Evolutionary conservation across 2,888 invertebrate genomes (phyloP).

Genomic region (Thymelicus sylvestris): DNA sequence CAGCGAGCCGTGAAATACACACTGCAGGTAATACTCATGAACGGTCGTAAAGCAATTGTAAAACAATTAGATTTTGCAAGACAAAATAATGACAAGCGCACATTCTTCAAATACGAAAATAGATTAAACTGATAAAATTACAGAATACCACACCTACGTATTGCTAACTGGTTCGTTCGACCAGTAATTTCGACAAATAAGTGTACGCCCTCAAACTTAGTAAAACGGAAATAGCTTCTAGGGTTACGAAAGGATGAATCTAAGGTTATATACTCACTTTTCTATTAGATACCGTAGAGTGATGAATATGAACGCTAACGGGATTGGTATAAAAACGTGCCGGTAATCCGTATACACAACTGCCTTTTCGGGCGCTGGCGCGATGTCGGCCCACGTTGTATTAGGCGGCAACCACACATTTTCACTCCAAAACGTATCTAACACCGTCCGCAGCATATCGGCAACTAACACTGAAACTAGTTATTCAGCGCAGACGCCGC

Average conservation of each 20-base stretch:
- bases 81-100: neutral
- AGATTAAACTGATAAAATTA: neutral
- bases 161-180: neutral
- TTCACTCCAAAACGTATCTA: slow-evolving; percentile 91
- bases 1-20: neutral
- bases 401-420: slow-evolving; percentile 97
- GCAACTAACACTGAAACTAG: slow-evolving; percentile 42
- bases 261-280: slow-evolving; percentile 87
- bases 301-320: slow-evolving; percentile 92
- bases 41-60: neutral
- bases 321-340: slow-evolving; percentile 93
- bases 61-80: neutral
- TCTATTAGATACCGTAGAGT: slow-evolving; percentile 91
- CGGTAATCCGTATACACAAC: slow-evolving; percentile 91
- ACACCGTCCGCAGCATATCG: slow-evolving; percentile 71
- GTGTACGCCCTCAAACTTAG: slow-evolving; percentile 41
- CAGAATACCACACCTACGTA: slow-evolving; percentile 19
- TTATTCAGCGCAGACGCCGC: slow-evolving; percentile 26
- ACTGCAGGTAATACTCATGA: neutral
- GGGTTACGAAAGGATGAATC: slow-evolving; percentile 28
- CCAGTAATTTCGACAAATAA: slow-evolving; percentile 1
- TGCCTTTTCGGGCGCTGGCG: slow-evolving; percentile 89
- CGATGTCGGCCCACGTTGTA: slow-evolving; percentile 94
- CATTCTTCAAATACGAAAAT: neutral
- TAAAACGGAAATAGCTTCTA: slow-evolving; percentile 19